Evolutionary conservation across 2,113 vertebrate species (phyloP), one percentile per base, ranked within the genome.

Genomic region (Hassar affinis): DNA sequence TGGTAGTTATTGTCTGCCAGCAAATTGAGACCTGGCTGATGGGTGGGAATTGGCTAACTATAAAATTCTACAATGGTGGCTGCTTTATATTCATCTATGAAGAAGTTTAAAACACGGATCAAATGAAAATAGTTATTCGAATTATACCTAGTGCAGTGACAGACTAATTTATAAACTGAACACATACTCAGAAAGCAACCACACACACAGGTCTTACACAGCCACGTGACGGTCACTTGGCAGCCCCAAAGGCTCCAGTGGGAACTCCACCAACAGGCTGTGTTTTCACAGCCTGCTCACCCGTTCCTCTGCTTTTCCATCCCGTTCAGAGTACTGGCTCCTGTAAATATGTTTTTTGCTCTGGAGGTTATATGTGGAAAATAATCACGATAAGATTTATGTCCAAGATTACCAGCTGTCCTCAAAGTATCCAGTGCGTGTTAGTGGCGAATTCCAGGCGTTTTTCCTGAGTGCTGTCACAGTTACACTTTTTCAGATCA

Each of bases 361-460:
- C 30, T 64, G 17, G 12, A 71, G 20, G 42, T 35, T 49, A 51
- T 15, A 18, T 35, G 57, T 52, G 69, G 56, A 54, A 75, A 62
- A 45, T 62, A 35, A 82, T 61, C 68, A 74, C 27, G 8, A 49
- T 25, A 30, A 81, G 30, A 71, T 81, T 69, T 56, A 71, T 71
- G 49, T 14, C 66, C n/a, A 42, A 76, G 51, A 42, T 75, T 33
- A 15, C 35, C 35, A 47, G 35, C 81, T 68, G 66, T 72, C 17
- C 51, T 30, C 49, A 75, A 51, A 61, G 45, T 33, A 51, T 42
- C 42, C 30, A 25, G 27, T 10, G 56, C 10, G 54, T 38, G 74
- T 75, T 38, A 17, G 69, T 51, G 35, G 27, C 49, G 72, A 89
- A 88, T 85, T 85, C 83, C 71, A 86, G 82, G 35, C 56, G 54